These are phyloP conservation scores for Turdus rufiventris DNA, from an alignment of 2,113 vertebrate species.

Conservation along the genomic window DNA sequence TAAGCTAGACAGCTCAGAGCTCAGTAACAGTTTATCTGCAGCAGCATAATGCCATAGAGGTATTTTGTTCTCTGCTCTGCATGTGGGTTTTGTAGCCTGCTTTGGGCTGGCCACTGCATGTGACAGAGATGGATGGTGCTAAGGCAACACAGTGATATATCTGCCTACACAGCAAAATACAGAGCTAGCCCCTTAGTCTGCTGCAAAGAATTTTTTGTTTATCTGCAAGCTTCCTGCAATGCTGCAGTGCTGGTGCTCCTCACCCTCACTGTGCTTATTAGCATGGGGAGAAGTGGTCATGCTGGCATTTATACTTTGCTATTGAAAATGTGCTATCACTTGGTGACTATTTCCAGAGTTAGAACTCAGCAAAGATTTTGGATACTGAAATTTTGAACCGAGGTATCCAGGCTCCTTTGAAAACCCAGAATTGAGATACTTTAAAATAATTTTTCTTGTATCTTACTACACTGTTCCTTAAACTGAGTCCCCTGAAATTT, in stretches of 20 bases:
- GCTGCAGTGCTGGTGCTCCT: background rate
- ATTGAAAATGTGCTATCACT: background rate
- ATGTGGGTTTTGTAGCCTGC: background rate
- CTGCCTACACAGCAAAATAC: background rate
- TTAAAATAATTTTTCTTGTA: background rate
- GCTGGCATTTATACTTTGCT: background rate
- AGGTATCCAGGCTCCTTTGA: background rate
- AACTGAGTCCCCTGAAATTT: background rate
- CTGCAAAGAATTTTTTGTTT: background rate
- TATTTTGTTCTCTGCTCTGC: background rate
- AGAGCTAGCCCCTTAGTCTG: background rate
- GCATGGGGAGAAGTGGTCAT: background rate
- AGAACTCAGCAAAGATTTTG: background rate
- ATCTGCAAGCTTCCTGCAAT: background rate
- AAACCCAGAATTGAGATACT: background rate
- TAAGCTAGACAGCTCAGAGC: background rate
- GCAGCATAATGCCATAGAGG: background rate
- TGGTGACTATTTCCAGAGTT: background rate
- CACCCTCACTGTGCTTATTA: background rate
- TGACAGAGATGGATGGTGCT: background rate
- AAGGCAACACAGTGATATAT: fast-evolving
- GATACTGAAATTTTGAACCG: background rate
- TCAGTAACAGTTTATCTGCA: background rate
- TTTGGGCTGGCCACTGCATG: background rate
- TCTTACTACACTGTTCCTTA: background rate